Evolutionary conservation across 2,888 invertebrate genomes (phyloP), one percentile per base, ranked within the genome.

Genomic region (Drosophila gaucha): DNA sequence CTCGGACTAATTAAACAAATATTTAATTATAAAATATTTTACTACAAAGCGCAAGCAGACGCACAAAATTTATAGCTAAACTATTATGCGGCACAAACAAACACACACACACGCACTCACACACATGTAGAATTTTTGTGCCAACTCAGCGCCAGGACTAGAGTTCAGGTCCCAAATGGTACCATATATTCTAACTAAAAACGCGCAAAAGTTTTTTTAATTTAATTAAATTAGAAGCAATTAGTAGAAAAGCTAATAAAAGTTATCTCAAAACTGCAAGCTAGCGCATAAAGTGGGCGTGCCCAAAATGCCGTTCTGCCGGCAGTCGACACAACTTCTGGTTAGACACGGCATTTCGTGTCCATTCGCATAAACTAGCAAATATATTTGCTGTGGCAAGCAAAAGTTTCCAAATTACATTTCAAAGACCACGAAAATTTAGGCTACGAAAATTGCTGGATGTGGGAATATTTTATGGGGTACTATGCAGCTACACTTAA

Each of bases 221-320:
- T 86, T 87, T 87, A 86, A 86, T 86, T 86, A 86, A 88, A 86
- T 87, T 78, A 87, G 84, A 84, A 74, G 88, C 87, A 88, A 86
- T 87, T 87, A 86, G 86, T 47, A 63, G 65, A 64, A 83, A 83
- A 87, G 87, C 85, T 86, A 85, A 86, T 86, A 85, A 87, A 87
- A 87, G 83, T 87, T 86, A 36, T 49, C 75, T 43, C 46, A 75
- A 77, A 82, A 83, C 67, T 72, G 75, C 79, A 72, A 74, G 66
- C 69, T 56, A 39, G 57, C 38, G 56, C 62, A 74, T 60, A 70
- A 66, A 70, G 51, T 57, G 66, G 69, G 49, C 54, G 62, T 65
- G 44, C 31, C 30, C 38, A 41, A 41, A n/a, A 51, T 35, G 30
- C 33, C 12, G 18, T n/a, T 36, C 39, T 1, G 36, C 35, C n/a